These are phyloP conservation scores for Panthera uncia DNA, from an alignment of 2,113 vertebrate genomes.

Conservation along the genomic window DNA sequence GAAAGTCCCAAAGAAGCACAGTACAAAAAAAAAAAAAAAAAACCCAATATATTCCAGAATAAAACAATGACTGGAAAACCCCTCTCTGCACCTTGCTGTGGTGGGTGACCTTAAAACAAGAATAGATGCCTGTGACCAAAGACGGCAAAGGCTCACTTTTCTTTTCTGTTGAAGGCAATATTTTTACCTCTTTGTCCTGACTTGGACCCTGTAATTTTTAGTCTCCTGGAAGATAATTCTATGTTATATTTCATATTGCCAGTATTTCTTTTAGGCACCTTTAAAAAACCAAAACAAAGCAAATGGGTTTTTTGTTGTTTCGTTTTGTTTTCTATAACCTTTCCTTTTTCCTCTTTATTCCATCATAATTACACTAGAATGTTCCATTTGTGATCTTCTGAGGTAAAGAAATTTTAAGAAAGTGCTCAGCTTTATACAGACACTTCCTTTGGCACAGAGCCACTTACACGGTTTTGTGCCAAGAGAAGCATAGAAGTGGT, in stretches of 20 bases:
- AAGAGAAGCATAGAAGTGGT: slow-evolving; percentile 35
- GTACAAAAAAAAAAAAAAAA: not conserved
- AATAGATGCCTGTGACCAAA: not conserved
- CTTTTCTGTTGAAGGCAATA: slow-evolving; percentile 20
- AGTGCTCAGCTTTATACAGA: slow-evolving; percentile 63
- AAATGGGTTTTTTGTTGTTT: not conserved
- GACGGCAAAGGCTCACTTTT: not conserved
- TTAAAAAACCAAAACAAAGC: not conserved
- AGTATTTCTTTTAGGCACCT: slow-evolving; percentile 42
- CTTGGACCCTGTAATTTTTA: slow-evolving; percentile 34
- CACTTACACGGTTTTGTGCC: not conserved
- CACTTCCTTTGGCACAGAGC: slow-evolving; percentile 53
- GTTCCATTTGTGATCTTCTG: slow-evolving; percentile 24
- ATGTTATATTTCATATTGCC: not conserved
- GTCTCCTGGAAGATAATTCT: slow-evolving; percentile 53
- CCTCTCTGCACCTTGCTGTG: not conserved
- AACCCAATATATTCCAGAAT: not conserved
- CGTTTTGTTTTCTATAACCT: not conserved
- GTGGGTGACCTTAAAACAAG: not conserved
- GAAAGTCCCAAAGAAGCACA: not conserved
- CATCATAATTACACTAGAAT: slow-evolving; percentile 22
- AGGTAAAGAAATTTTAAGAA: slow-evolving; percentile 59
- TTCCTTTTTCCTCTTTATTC: slow-evolving; percentile 43
- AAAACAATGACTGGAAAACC: not conserved
- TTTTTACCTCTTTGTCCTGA: slow-evolving; percentile 29